A percentile compares a stretch with the other conserved stretches of the same genome.
These are phyloP conservation scores for Dromas ardeola DNA, from an alignment of 2,113 vertebrate species.

Conservation along the genomic window DNA sequence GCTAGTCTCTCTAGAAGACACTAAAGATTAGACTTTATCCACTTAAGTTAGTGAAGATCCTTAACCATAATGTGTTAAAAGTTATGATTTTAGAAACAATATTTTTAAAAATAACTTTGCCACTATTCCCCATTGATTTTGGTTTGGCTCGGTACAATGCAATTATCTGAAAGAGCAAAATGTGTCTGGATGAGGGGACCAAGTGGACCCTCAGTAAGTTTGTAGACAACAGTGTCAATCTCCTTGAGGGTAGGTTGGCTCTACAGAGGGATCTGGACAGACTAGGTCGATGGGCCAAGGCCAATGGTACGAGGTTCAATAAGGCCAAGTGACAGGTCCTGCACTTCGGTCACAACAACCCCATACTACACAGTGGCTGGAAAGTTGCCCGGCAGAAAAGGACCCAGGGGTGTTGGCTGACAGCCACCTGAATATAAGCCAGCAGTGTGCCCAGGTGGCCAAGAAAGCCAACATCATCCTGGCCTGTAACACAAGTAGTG, in stretches of 20 bases:
- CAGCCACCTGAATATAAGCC: fast-evolving
- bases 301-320: background rate
- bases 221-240: background rate
- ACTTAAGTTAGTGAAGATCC: background rate
- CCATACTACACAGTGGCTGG: fast-evolving
- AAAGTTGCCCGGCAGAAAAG: fast-evolving
- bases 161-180: background rate
- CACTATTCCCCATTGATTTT: background rate
- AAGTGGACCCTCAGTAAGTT: background rate
- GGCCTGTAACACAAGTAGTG: fast-evolving
- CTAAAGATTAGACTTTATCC: background rate
- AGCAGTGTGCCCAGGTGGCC: background rate
- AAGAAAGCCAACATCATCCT: background rate
- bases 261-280: background rate
- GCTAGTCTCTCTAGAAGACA: background rate
- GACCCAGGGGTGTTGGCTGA: fast-evolving
- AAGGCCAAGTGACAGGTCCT: fast-evolving
- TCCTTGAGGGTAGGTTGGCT: background rate
- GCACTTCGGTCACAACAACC: background rate
- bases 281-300: fast-evolving
- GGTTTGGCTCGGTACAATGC: background rate
- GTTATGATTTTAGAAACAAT: background rate
- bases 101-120: background rate
- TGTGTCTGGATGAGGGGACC: fast-evolving
- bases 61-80: background rate